Base-by-base conservation (phyloP, 2,113 vertebrate species). In the Geococcyx californianus region DNA sequence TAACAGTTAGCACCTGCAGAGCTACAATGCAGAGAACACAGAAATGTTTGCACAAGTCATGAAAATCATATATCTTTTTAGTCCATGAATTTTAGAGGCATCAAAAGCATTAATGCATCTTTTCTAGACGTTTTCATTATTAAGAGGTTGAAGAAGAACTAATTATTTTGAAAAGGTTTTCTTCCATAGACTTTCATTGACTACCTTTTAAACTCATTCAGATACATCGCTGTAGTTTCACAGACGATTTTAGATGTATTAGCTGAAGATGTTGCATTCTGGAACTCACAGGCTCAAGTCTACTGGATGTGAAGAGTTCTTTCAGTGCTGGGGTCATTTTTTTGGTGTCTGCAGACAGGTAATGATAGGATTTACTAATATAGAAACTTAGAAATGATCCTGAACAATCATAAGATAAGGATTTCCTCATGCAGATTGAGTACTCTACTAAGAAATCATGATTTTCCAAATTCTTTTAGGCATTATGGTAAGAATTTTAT, bases 401-500 rank as follows among this genome's bases (percentile, higher is more conserved):
- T 80, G 63, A 84, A 25, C 86, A 55, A 64, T 55, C 1, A 0
- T 56, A 83, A 90, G 16, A 55, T 55, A 83, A 90, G 60, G 13
- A 7, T 78, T 87, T 82, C 47, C 74, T 74, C 64, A 68, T 16
- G 12, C 11, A 69, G 45, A 55, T 40, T 40, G 42, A 73, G 9
- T 23, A 3, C 9, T 81, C 80, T 94, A 34, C 52, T 67, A 74
- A 33, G 44, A 96, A 86, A 72, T 47, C 0, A 31, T n/a, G 15
- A 44, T 72, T 90, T 93, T 93, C 63, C 54, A 80, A 89, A 74
- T 81, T 92, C 21, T 93, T 92, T 84, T 29, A 75, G 75, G 44
- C 19, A 33, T 77, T 91, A 80, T 55, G 15, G 36, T 74, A 68
- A 90, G 21, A 23, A 36, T 4, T 77, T 34, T 38, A 52, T 47